Percentiles rank a stretch among this genome's conserved stretches.
These are phyloP conservation scores for Eulithis prunata DNA, from an alignment of 2,888 invertebrate genomes.

Conservation along the genomic window DNA sequence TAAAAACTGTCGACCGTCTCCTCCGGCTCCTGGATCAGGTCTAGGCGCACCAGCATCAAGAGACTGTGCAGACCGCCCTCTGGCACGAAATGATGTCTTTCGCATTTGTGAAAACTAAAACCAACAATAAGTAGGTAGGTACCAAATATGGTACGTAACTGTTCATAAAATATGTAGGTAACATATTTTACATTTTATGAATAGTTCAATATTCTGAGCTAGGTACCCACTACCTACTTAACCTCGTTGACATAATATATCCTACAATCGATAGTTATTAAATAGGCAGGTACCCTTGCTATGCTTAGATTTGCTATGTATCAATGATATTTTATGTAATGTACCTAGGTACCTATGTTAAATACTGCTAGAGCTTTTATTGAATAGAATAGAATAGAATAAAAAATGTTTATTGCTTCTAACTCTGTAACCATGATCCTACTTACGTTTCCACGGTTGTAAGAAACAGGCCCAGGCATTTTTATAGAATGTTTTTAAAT, in stretches of 20 bases:
- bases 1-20: constrained; percentile 73
- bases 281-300: neutral
- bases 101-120: constrained; percentile 63
- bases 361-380: neutral
- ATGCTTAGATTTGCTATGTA: constrained; percentile 35
- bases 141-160: constrained; percentile 6
- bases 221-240: neutral
- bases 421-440: neutral
- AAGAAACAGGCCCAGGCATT: constrained; percentile 79
- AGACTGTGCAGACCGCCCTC: constrained; percentile 79
- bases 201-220: no score
- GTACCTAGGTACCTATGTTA: no score
- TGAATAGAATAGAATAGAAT: no score
- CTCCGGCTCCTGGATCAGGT: constrained; percentile 61
- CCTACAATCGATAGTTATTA: constrained; percentile 1
- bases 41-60: constrained; percentile 67
- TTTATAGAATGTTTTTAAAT: constrained; percentile 48
- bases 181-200: no score
- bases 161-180: neutral
- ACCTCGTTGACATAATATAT: neutral
- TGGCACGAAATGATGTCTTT: constrained; percentile 75
- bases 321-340: no score
- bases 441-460: constrained; percentile 80
- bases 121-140: constrained; percentile 1
- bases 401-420: no score